A percentile compares a stretch with the other conserved stretches of the same genome.
Conservation (phyloP, 30 jellyfish, hydroid and myxozoan species). For the Hydra vulgaris region DNA sequence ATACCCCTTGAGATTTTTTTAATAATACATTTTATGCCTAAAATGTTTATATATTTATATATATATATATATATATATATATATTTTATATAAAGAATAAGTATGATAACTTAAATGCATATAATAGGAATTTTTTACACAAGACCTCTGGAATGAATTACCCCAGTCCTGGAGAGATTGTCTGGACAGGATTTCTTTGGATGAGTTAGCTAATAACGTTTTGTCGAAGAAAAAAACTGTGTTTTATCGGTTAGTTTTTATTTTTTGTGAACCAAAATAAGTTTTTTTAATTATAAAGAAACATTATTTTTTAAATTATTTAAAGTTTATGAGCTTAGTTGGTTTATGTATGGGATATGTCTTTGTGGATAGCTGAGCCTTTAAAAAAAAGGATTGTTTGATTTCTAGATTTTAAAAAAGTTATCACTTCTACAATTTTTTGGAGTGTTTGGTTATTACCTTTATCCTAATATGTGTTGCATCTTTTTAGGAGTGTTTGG, state of each 20-base stretch:
- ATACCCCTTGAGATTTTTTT: too few relatives aligned
- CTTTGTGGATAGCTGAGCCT: too few relatives aligned
- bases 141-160: conserved; percentile 31
- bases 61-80: not conserved
- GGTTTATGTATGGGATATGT: too few relatives aligned
- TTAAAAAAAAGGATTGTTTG: too few relatives aligned
- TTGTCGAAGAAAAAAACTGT: not conserved
- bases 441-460: conserved; percentile 72
- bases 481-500: conserved; percentile 59
- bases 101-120: too few relatives aligned
- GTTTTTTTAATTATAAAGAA: too few relatives aligned
- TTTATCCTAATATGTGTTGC: conserved; percentile 38
- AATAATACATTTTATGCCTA: too few relatives aligned
- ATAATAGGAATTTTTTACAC: conserved; percentile 59
- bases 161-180: conserved; percentile 55
- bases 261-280: not conserved
- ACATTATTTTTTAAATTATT: too few relatives aligned
- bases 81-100: too few relatives aligned
- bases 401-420: not conserved
- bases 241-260: not conserved
- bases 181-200: conserved; percentile 30
- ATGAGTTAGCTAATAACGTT: conserved; percentile 30
- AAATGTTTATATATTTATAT: not conserved
- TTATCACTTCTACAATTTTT: too few relatives aligned
- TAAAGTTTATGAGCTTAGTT: too few relatives aligned